Conservation (phyloP, 2,888 invertebrate species). For the Choreutis nemorana region DNA sequence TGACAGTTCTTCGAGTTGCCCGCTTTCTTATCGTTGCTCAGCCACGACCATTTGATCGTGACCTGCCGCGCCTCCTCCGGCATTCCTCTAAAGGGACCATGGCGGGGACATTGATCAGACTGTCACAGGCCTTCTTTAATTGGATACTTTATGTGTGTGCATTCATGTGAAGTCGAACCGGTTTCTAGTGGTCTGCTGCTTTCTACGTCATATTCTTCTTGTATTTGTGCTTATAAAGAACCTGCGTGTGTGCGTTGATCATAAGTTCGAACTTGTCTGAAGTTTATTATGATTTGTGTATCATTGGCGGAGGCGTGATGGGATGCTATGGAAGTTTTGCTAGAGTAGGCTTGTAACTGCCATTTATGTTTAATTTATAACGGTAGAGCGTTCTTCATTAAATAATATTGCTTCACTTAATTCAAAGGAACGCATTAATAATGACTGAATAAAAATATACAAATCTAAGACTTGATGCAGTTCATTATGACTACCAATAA, state of each 20-base stretch:
- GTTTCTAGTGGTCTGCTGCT: slow-evolving; percentile 48
- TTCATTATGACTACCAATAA: no score
- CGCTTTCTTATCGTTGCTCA: slow-evolving; percentile 53
- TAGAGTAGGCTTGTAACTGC: slow-evolving; percentile 30
- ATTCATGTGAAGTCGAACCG: slow-evolving; percentile 52
- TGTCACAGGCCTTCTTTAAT: slow-evolving; percentile 52
- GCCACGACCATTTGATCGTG: slow-evolving; percentile 34
- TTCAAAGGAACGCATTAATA: no score
- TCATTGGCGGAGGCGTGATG: slow-evolving; percentile 45
- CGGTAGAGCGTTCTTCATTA: no score
- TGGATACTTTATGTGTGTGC: slow-evolving; percentile 52
- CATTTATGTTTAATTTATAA: no score
- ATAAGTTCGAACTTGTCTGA: slow-evolving; percentile 39
- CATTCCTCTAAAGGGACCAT: slow-evolving; percentile 21
- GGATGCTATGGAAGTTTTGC: slow-evolving; percentile 42
- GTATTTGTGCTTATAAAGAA: slow-evolving; percentile 37
- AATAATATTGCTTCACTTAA: no score
- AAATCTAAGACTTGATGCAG: no score
- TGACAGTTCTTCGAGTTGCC: slow-evolving; percentile 24
- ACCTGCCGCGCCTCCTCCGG: slow-evolving; percentile 26
- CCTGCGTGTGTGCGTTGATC: slow-evolving; percentile 24
- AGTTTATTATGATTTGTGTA: slow-evolving; percentile 58
- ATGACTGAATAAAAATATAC: no score
- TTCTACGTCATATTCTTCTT: slow-evolving; percentile 40
- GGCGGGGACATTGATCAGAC: slow-evolving; percentile 35